Evolutionary conservation across 1,140 invertebrate species (phyloP), one percentile per base, ranked within the genome.

Genomic region (Drosophila fuyamai): DNA sequence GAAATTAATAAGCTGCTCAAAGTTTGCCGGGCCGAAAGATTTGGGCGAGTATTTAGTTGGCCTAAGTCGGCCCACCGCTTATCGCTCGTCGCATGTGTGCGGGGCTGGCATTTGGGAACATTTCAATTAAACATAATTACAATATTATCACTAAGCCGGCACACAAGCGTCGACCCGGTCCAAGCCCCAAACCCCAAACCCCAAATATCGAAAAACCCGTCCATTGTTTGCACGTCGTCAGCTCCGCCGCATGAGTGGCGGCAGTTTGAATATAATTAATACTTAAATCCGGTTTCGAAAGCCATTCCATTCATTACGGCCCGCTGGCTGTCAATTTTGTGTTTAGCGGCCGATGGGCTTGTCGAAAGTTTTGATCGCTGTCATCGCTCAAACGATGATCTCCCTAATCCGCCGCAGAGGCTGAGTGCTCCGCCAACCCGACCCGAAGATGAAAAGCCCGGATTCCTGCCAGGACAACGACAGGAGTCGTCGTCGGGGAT

Each of bases 221-320:
- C 55, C 48, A 54, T 56, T 76, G 70, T 66, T 76, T 75, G 50
- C 71, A 58, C 56, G 44, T 67, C 60, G 32, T 48, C 59, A 36
- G 32, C 53, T 60, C 32, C 44, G 48, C 51, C 60, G 66, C 76
- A 75, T 79, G 72, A 76, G 77, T 85, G 81, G 51, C 50, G 66
- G 43, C 74, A 51, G 63, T 86, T 81, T 81, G 74, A 85, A 86
- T 78, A 81, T 86, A 86, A 81, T 86, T 86, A 85, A 78, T 85
- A 78, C 74, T 71, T 81, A 75, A 78, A 79, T 79, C 80, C 81
- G 46, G 48, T 70, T 73, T 61, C 43, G 58, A 79, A 83, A 75
- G 79, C 71, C 80, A 67, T 75, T 71, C 53, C 61, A 59, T 70
- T 56, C 46, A 67, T 67, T 67, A 50, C 27, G 46, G 46, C 14